Conservation (phyloP, 2,888 invertebrate genomes). For the Buathra laborator region DNA sequence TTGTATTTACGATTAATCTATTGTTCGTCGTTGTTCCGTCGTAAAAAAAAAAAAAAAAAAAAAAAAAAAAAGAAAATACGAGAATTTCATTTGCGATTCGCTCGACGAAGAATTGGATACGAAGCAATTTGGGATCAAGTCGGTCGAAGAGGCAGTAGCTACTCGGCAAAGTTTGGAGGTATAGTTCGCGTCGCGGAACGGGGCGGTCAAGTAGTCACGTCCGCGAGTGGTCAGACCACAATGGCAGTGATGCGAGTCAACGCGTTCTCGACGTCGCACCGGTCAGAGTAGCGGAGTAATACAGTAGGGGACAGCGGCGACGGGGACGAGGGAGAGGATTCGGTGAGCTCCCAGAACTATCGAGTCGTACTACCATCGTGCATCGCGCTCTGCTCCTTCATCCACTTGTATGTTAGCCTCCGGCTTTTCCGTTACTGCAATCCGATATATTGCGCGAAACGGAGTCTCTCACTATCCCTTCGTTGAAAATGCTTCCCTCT, state of each 20-base stretch:
- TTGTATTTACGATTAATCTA: constrained; percentile 28
- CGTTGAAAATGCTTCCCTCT: background rate
- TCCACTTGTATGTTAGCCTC: constrained; percentile 26
- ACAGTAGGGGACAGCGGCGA: background rate
- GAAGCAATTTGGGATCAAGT: constrained; percentile 1
- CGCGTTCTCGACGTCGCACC: constrained; percentile 40
- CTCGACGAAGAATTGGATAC: background rate
- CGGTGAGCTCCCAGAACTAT: background rate
- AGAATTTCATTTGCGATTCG: no score
- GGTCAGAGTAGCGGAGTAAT: constrained; percentile 1
- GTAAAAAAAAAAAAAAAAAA: background rate
- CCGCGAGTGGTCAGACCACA: constrained; percentile 56
- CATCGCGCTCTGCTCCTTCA: constrained; percentile 21
- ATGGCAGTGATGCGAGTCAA: constrained; percentile 58
- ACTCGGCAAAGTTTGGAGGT: background rate
- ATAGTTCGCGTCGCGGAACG: background rate
- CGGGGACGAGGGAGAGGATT: background rate
- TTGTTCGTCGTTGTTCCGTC: constrained; percentile 3
- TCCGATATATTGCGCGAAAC: constrained; percentile 54
- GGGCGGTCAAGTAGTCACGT: constrained; percentile 59
- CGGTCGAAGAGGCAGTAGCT: background rate
- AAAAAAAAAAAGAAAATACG: no score
- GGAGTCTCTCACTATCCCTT: constrained; percentile 22
- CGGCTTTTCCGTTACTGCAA: constrained; percentile 42
- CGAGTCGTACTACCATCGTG: background rate